phyloP scores from a whole-genome alignment of 2,888 invertebrate species.

The Oscheius sp. region DNA sequence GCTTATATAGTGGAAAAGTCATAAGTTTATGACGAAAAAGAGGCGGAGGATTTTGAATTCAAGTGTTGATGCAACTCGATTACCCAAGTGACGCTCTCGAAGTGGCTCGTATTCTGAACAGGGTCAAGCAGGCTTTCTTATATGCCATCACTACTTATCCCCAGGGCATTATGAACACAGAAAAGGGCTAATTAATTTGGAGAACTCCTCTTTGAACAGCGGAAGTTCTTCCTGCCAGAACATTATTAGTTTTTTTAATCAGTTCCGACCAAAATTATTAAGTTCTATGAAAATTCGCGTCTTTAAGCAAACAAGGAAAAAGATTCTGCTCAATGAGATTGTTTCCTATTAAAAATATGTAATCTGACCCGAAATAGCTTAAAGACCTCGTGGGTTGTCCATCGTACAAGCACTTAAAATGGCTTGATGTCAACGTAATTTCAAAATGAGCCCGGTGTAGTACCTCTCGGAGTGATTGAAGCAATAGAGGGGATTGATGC shows the following conservation, averaged over 20 bases:
- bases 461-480: slow-evolving; percentile 11
- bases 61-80: slow-evolving; percentile 26
- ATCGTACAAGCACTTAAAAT: too few relatives aligned
- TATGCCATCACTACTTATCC: slow-evolving; percentile 23
- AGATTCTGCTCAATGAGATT: too few relatives aligned
- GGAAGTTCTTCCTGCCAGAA: too few relatives aligned
- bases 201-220: not conserved
- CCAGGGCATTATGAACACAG: slow-evolving; percentile 1
- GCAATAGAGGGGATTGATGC: not conserved
- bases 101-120: slow-evolving; percentile 3
- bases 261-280: too few relatives aligned
- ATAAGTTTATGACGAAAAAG: not conserved
- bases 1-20: not conserved
- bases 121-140: slow-evolving; percentile 9
- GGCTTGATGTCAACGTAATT: slow-evolving; percentile 17
- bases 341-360: too few relatives aligned
- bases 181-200: slow-evolving; percentile 24
- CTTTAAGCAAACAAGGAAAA: too few relatives aligned
- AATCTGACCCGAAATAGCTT: too few relatives aligned
- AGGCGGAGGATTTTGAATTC: not conserved
- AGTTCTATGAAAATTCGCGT: too few relatives aligned
- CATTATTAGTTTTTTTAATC: too few relatives aligned
- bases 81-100: slow-evolving; percentile 11
- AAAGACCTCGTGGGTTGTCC: too few relatives aligned
- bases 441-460: slow-evolving; percentile 1